Conservation (phyloP, 23 tunicate species). For the Trididemnum miniatum region DNA sequence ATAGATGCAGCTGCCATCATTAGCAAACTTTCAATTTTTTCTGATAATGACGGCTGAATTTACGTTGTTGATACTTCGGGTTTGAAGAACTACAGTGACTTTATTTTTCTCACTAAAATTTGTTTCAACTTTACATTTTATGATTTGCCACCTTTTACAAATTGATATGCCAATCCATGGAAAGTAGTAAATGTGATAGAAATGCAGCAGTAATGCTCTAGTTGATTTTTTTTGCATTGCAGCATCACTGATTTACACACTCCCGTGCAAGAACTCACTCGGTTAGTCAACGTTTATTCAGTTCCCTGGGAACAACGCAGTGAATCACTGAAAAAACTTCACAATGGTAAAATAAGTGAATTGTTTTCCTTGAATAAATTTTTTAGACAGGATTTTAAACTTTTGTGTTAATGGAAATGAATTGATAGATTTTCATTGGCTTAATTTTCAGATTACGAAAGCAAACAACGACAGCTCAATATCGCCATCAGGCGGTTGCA, state of each 20-base stretch:
- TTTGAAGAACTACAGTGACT: too few species aligned
- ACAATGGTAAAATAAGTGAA: slow-evolving; percentile 44
- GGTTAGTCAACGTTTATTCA: slow-evolving; percentile 82
- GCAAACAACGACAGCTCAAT: slow-evolving; percentile 84
- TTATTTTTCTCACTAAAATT: too few species aligned
- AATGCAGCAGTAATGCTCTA: too few species aligned
- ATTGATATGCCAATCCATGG: too few species aligned
- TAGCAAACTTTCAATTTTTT: too few species aligned
- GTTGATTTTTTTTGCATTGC: background rate
- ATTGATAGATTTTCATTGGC: background rate
- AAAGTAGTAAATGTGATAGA: too few species aligned
- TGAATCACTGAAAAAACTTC: slow-evolving; percentile 83
- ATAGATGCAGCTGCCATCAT: too few species aligned
- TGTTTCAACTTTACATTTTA: too few species aligned
- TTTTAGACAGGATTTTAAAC: background rate
- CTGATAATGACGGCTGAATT: too few species aligned
- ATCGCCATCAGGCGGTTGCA: slow-evolving; percentile 74
- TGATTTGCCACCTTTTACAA: too few species aligned
- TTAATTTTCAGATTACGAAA: slow-evolving; percentile 70
- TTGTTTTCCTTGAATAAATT: background rate
- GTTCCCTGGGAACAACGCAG: slow-evolving; percentile 93
- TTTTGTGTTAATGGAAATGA: background rate
- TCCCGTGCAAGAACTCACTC: slow-evolving; percentile 82
- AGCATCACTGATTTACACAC: slow-evolving; percentile 93
- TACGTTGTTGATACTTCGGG: too few species aligned